Evolutionary conservation across 2,888 invertebrate genomes (phyloP), one percentile per base, ranked within the genome.

Genomic region (Drosophila subquinaria): DNA sequence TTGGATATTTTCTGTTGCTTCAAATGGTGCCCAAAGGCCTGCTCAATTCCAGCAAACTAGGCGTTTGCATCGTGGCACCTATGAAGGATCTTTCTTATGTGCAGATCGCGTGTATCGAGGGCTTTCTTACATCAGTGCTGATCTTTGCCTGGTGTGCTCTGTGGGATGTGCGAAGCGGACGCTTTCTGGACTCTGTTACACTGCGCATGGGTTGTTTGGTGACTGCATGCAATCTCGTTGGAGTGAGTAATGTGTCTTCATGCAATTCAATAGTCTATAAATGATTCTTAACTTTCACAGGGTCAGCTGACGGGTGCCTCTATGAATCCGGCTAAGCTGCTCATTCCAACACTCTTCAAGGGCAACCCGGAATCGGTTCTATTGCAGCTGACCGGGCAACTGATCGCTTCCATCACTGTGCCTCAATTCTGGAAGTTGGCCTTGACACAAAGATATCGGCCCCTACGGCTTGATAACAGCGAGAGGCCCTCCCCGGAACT

Each of bases 311-410:
- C 96, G 0, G 95, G 95, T 0, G 95, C 94, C 11, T 94, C 95
- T 75, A 94, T 96, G 94, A 96, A 96, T 88, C 96, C 96, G 0
- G 95, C 94, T 0, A 94, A 95, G 68, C 93, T 94, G 1, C 93
- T 97, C 2, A 96, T 94, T 0, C 96, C 96, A 0, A 95, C 96
- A 0, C 63, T 96, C 0, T 94, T 95, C 93, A 95, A 95, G n/a
- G 94, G 94, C 1, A 93, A 93, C 23, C 96, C 96, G 95, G 74
- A 91, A 0, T 78, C 93, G 38, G 96, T 96, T 64, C 95, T 96
- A 95, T 36, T 95, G 0, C 96, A 95, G 83, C 95, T 96, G 95
- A 91, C 94, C 2, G 95, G 95, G 20, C 96, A 96, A 0, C 38
- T 94, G 3, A 50, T 86, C 2, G 93, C 94, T 1, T 89, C 92